Conservation (phyloP, 2,888 invertebrate species). For the Drosophila demipolita region DNA sequence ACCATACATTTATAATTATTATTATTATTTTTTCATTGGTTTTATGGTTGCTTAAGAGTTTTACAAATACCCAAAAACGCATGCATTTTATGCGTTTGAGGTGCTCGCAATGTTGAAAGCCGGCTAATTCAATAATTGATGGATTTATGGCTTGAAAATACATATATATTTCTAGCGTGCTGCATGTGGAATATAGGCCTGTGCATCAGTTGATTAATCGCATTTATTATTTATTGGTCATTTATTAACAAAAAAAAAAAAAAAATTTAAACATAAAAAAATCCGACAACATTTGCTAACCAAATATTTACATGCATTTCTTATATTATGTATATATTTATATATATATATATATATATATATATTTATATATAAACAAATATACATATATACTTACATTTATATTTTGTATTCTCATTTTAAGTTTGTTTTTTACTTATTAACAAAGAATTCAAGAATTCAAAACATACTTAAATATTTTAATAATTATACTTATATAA, state of each 20-base stretch:
- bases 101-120: slow-evolving; percentile 14
- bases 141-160: slow-evolving; percentile 43
- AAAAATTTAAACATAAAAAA: neutral
- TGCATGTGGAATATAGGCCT: slow-evolving; percentile 59
- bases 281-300: slow-evolving; percentile 18
- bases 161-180: slow-evolving; percentile 50
- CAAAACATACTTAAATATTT: slow-evolving; percentile 56
- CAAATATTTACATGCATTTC: slow-evolving; percentile 33
- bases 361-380: neutral
- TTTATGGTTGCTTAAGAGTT: slow-evolving; percentile 27
- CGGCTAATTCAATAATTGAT: slow-evolving; percentile 39
- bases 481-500: slow-evolving; percentile 58
- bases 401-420: slow-evolving; percentile 35
- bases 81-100: slow-evolving; percentile 48
- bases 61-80: slow-evolving; percentile 20
- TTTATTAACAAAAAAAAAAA: slow-evolving; percentile 5
- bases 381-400: slow-evolving; percentile 10
- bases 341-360: slow-evolving; percentile 18
- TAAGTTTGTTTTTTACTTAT: slow-evolving; percentile 29
- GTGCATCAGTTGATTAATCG: slow-evolving; percentile 49
- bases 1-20: slow-evolving; percentile 10
- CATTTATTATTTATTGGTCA: slow-evolving; percentile 19
- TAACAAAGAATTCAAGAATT: slow-evolving; percentile 34
- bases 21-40: slow-evolving; percentile 5
- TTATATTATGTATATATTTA: slow-evolving; percentile 23